These are phyloP conservation scores for Cephonodes hylas DNA, from an alignment of 2,888 invertebrate species.

Conservation along the genomic window DNA sequence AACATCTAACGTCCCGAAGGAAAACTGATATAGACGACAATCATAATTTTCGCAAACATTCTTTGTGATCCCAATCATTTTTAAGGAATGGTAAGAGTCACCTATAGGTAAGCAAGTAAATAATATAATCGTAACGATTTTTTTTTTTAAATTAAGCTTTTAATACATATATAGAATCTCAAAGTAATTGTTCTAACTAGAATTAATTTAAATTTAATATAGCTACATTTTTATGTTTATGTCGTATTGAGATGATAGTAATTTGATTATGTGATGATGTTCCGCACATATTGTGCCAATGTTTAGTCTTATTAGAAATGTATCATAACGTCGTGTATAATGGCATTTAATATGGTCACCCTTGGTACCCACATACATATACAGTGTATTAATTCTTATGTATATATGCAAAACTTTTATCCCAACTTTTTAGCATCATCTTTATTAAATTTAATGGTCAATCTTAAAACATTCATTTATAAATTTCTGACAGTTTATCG, in stretches of 20 bases:
- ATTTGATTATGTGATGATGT: conserved; percentile 12
- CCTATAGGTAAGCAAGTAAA: conserved; percentile 35
- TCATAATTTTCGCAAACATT: conserved; percentile 22
- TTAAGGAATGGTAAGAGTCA: conserved; percentile 60
- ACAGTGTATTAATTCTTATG: not conserved
- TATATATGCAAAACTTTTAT: not conserved
- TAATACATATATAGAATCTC: conserved; percentile 45
- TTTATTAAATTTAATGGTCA: not conserved
- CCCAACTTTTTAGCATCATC: not conserved
- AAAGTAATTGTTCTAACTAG: conserved; percentile 54
- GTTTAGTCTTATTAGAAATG: conserved; percentile 1
- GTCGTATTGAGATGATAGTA: conserved; percentile 6
- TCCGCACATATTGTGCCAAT: not conserved
- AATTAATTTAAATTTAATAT: conserved; percentile 13
- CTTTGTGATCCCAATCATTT: conserved; percentile 44
- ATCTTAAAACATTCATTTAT: not conserved
- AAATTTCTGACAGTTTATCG: not conserved
- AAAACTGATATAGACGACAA: conserved; percentile 41
- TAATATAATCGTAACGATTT: conserved; percentile 6
- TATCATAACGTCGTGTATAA: not conserved
- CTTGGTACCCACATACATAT: conserved; percentile 3
- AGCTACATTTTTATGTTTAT: conserved; percentile 11
- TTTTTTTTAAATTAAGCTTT: conserved; percentile 18
- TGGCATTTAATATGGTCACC: conserved; percentile 1
- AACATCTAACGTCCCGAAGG: conserved; percentile 49